Base-by-base conservation (phyloP, 2,113 vertebrate species). In the Cacatua alba region DNA sequence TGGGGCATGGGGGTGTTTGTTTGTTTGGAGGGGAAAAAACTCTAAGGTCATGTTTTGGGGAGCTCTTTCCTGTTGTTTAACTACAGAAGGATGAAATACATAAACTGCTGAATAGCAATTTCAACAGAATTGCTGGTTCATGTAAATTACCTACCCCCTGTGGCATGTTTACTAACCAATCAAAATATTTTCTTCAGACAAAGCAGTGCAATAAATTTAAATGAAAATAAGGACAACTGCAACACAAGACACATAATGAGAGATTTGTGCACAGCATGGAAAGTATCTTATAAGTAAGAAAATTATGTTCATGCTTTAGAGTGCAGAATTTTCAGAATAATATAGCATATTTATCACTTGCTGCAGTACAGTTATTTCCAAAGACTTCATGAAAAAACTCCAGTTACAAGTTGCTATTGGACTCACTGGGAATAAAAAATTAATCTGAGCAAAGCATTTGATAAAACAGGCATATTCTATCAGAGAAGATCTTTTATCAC, bases 101-200 rank as follows among this genome's bases (percentile, higher is more conserved):
- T 69, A 90, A 95, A 92, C 60, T 67, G 64, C 65, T 82, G 77
- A 95, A 88, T 3, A 93, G 80, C 82, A 95, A 89, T 88, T 95
- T 68, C 60, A 86, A 80, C 12, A 16, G 84, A 96, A 96, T 89
- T 95, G 82, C 84, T 18, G 15, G 67, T 86, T 97, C 93, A 87
- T 92, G 94, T 82, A 91, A 95, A 97, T 96, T 85, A 93, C 41
- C 62, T 85, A 83, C 90, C 75, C 81, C 77, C 89, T 86, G 33
- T 86, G 80, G 93, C 82, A 92, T 97, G 92, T 96, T 96, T 97
- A 97, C 82, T 82, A 97, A 95, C 86, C 92, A 93, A 89, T 85
- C 94, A 94, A 94, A 96, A 95, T 92, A 95, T 92, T 95, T 97
- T 94, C 82, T 84, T 94, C 88, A 95, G 86, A 97, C 83, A 96